Evolutionary conservation across 2,888 invertebrate genomes (phyloP), one percentile per base, ranked within the genome.

Genomic region (Lypha dubia): DNA sequence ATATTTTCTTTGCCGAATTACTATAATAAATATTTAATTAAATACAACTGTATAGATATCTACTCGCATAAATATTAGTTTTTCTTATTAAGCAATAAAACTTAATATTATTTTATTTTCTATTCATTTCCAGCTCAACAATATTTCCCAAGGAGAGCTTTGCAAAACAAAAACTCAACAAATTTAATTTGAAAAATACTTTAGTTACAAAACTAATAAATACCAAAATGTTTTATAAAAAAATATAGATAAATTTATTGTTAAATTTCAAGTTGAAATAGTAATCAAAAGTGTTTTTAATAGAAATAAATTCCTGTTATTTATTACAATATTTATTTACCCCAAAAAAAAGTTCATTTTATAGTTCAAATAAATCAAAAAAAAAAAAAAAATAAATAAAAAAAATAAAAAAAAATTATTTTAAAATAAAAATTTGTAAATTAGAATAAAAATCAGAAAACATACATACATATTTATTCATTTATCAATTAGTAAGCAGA

Each of bases 91-190:
- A 28, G 5, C 28, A 28, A 5, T 28, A 28, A 28, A 28, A 2
- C 2, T 28, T 28, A 28, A 28, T 28, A 28, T 28, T 2, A 4
- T 4, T 28, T 4, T 28, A 28, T 28, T 28, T 28, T 28, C 0
- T 62, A 1, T 58, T 38, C 44, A 11, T 58, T 76, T 76, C 6
- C 53, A 76, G 67, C 46, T 38, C 67, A 67, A 58, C 67, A 67
- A 28, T 65, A 28, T 46, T 46, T 63, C n/a, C 62, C 3, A 44
- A 6, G 8, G 15, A 11, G 0, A 32, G 20, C 1, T 20, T 11
- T 11, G 7, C 7, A 3, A 6, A 20, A 9, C 1, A 24, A 15
- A 44, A 28, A n/a, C n/a, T n/a, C n/a, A n/a, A n/a, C n/a, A n/a
- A n/a, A 44, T 15, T 11, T 9, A 44, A 41, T 15, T 22, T 13